Evolutionary conservation across 2,113 vertebrate species (phyloP).

Genomic region (Melanerpes aurifrons): DNA sequence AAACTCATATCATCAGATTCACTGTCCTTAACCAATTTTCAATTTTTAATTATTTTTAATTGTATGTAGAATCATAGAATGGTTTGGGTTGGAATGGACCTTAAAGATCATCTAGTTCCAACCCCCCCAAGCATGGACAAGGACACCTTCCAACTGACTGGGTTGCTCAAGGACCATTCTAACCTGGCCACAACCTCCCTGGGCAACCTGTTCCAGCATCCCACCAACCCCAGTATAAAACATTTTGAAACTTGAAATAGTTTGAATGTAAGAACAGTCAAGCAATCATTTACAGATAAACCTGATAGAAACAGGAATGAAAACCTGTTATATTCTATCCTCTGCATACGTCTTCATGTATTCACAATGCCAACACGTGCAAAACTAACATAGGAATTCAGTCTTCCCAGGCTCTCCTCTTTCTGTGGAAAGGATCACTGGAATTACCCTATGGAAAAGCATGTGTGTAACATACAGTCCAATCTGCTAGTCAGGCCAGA

Average conservation of each 20-base stretch:
- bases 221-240: no score
- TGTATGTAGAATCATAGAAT: no score
- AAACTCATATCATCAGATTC: neutral
- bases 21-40: neutral
- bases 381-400: neutral
- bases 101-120: neutral
- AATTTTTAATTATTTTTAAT: no score
- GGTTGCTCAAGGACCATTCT: no score
- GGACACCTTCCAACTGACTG: no score
- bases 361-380: neutral
- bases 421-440: neutral
- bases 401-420: fast-evolving
- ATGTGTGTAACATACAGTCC: fast-evolving
- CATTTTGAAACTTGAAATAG: neutral
- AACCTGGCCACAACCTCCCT: no score
- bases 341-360: neutral
- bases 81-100: no score
- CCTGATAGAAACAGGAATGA: neutral
- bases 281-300: neutral
- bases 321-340: neutral
- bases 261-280: neutral
- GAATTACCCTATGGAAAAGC: neutral
- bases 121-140: no score
- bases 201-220: no score
- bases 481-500: neutral